Evolutionary conservation across 1,140 invertebrate genomes (phyloP), one percentile per base, ranked within the genome.

Genomic region (Formica selysi): DNA sequence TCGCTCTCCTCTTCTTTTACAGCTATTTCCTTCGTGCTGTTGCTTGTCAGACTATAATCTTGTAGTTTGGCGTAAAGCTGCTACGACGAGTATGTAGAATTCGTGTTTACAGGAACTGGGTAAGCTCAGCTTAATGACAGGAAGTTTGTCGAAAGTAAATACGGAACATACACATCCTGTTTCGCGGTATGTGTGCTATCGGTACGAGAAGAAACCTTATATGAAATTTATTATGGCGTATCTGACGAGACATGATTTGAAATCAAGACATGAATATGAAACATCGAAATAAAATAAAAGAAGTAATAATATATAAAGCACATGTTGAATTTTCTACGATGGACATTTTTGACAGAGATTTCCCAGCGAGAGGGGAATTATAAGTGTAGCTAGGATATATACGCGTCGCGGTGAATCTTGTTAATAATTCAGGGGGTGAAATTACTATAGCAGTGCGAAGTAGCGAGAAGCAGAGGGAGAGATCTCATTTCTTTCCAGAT

Each of bases 121-220:
- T 73, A 73, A 73, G 68, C 79, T 48, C 22, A 4, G 38, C 79
- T 73, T 74, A 73, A 74, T 73, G 79, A 83, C 68, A 29, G 54
- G 51, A 83, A 83, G 68, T 83, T 81, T 61, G 68, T 29, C 78
- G 51, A 74, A 74, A 83, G 79, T 83, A 74, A 74, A 81, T 44
- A 73, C 19, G n/a, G 13, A 61, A 44, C 7, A 38, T 10, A 11
- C 11, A 36, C 57, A 48, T 74, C 38, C 36, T 44, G 32, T 41
- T 70, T 48, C 22, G 61, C 76, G 32, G 61, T 10, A 41, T 38
- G 19, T 13, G 8, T 22, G 41, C 67, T 41, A 62, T 48, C n/a
- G 38, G 5, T 5, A 32, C 11, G n/a, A 19, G 68, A 74, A 61
- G 68, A 74, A 74, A 57, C 1, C 38, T 36, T 8, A 48, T 71